A percentile compares a stretch with the other conserved stretches of the same genome.
Evolutionary conservation across 2,797 vertebrate genomes (phyloP).

Genomic region (Brachymystax lenok): DNA sequence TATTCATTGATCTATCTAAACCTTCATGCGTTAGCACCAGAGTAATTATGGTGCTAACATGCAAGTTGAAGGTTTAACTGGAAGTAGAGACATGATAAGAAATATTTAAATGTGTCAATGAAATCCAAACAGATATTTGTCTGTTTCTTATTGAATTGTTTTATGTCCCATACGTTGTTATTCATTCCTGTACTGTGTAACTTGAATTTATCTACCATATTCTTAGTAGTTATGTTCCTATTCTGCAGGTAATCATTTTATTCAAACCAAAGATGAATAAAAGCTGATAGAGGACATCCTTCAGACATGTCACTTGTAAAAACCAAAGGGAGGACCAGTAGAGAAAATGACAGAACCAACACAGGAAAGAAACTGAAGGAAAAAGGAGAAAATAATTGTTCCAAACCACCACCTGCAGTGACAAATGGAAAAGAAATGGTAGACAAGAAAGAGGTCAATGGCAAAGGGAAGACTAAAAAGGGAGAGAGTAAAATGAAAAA

Average conservation of each 20-base stretch:
- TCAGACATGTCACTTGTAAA: slow-evolving; percentile 64
- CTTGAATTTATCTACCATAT: neutral
- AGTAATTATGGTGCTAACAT: neutral
- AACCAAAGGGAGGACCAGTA: slow-evolving; percentile 39
- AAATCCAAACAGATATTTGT: neutral
- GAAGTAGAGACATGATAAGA: neutral
- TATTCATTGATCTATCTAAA: neutral
- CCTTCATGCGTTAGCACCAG: neutral
- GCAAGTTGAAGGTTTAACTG: neutral
- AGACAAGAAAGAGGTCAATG: slow-evolving; percentile 28
- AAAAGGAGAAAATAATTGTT: slow-evolving; percentile 36
- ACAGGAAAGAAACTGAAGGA: slow-evolving; percentile 42
- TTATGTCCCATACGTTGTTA: too few relatives aligned
- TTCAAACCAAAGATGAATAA: neutral
- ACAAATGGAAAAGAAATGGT: slow-evolving; percentile 26
- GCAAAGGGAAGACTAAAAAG: slow-evolving; percentile 22
- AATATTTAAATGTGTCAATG: neutral
- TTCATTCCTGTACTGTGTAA: neutral
- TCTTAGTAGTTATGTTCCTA: neutral
- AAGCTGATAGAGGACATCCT: neutral
- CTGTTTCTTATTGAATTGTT: too few relatives aligned
- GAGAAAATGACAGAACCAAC: slow-evolving; percentile 45
- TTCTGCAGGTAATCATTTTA: neutral
- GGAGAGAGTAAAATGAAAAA: neutral
- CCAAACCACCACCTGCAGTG: slow-evolving; percentile 30